phyloP scores from a whole-genome alignment of 2,888 invertebrate genomes.

The Drosophila neutralis region DNA sequence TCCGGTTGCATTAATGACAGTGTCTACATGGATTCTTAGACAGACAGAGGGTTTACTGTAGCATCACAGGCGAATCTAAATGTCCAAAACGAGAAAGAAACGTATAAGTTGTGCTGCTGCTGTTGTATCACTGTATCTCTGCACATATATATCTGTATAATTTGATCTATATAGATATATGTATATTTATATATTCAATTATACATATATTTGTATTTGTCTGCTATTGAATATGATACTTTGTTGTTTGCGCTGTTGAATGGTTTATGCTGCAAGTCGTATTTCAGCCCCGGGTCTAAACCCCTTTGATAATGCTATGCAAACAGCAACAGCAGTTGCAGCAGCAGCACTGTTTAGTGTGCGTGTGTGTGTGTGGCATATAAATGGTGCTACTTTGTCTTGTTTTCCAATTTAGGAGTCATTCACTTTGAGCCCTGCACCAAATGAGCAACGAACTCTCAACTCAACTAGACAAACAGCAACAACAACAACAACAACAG shows the following conservation, averaged over 20 bases:
- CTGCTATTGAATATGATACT: constrained; percentile 32
- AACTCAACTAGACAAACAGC: constrained; percentile 55
- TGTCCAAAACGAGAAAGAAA: constrained; percentile 14
- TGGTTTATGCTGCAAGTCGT: constrained; percentile 38
- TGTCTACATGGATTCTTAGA: neutral
- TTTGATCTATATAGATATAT: constrained; percentile 8
- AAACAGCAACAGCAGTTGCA: constrained; percentile 13
- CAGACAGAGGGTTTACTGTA: neutral
- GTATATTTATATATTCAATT: neutral
- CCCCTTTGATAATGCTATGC: constrained; percentile 47
- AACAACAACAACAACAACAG: constrained; percentile 21
- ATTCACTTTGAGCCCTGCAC: constrained; percentile 56
- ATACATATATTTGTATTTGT: constrained; percentile 6
- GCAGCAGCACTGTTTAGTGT: constrained; percentile 30
- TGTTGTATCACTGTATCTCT: no score
- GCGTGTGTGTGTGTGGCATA: constrained; percentile 26
- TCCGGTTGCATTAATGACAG: neutral
- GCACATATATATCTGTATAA: constrained; percentile 1
- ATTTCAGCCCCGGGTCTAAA: constrained; percentile 25
- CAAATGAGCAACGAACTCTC: constrained; percentile 75
- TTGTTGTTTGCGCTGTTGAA: constrained; percentile 31
- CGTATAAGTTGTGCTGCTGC: constrained; percentile 11
- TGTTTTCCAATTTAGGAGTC: constrained; percentile 73
- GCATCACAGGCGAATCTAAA: neutral
- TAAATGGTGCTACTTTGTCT: constrained; percentile 62